Base-by-base conservation (phyloP, 2,888 invertebrate species). In the Aphelenchoides bicaudatus region DNA sequence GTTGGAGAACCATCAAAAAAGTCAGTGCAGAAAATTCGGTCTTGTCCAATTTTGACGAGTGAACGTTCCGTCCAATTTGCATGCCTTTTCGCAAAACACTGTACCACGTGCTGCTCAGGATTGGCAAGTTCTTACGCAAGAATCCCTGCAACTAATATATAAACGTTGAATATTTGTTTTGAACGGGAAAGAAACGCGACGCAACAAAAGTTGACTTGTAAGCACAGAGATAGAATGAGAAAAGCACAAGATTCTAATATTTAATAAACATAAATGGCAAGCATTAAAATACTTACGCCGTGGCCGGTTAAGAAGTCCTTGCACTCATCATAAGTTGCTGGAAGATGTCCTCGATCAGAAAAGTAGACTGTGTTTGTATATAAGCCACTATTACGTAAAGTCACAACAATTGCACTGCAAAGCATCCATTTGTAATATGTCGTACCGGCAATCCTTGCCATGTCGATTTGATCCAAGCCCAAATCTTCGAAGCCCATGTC, bases 221-320 rank as follows among this genome's bases (percentile, higher is more conserved):
- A n/a, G n/a, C n/a, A n/a, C n/a, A n/a, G n/a, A n/a, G n/a, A n/a
- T n/a, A n/a, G n/a, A n/a, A n/a, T n/a, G n/a, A n/a, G n/a, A n/a
- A n/a, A n/a, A n/a, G n/a, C n/a, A n/a, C n/a, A n/a, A n/a, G n/a
- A n/a, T n/a, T n/a, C n/a, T n/a, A n/a, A n/a, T n/a, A n/a, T n/a
- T n/a, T n/a, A n/a, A n/a, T n/a, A n/a, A n/a, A n/a, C n/a, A n/a
- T n/a, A n/a, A n/a, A n/a, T n/a, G n/a, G n/a, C n/a, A n/a, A n/a
- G n/a, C n/a, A n/a, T n/a, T n/a, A n/a, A n/a, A n/a, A n/a, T n/a
- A n/a, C n/a, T n/a, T n/a, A n/a, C n/a, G n/a, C n/a, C n/a, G n/a
- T n/a, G n/a, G n/a, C n/a, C n/a, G n/a, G n/a, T n/a, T n/a, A 43
- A 25, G 25, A 43, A 43, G 43, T 43, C 43, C 8, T 8, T 21